These are phyloP conservation scores for Cyprinodon variegatus DNA, from an alignment of 2,113 vertebrate genomes.

Conservation along the genomic window DNA sequence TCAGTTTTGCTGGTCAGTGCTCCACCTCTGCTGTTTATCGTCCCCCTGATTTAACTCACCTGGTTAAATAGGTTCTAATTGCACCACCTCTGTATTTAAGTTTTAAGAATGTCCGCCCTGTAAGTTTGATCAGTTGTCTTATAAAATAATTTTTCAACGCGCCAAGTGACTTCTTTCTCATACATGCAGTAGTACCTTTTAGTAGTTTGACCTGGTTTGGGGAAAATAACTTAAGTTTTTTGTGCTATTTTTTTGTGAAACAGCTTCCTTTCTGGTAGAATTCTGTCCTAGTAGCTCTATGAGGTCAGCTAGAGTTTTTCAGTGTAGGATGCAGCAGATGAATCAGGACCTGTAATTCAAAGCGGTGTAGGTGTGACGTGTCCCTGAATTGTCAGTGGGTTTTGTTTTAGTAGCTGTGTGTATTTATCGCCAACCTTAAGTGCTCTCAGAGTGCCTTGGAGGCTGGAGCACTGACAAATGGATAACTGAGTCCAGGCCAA, in stretches of 20 bases:
- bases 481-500: slow-evolving; percentile 71
- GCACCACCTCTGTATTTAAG: no score
- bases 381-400: slow-evolving; percentile 73
- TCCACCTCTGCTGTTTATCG: no score
- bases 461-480: slow-evolving; percentile 77
- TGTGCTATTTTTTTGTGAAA: neutral
- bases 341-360: slow-evolving; percentile 35
- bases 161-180: no score
- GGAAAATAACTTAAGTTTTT: no score
- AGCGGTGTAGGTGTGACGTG: slow-evolving; percentile 38
- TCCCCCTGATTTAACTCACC: no score
- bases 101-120: no score
- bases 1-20: no score
- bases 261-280: neutral
- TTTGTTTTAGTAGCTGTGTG: slow-evolving; percentile 71
- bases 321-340: neutral
- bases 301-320: slow-evolving; percentile 3
- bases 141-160: no score
- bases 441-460: slow-evolving; percentile 66
- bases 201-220: no score
- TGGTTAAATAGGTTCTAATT: no score
- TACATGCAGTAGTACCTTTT: no score
- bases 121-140: no score
- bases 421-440: slow-evolving; percentile 77
- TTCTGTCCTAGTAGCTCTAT: neutral